Base-by-base conservation (phyloP, 1,140 invertebrate species). In the Antheraea pernyi region DNA sequence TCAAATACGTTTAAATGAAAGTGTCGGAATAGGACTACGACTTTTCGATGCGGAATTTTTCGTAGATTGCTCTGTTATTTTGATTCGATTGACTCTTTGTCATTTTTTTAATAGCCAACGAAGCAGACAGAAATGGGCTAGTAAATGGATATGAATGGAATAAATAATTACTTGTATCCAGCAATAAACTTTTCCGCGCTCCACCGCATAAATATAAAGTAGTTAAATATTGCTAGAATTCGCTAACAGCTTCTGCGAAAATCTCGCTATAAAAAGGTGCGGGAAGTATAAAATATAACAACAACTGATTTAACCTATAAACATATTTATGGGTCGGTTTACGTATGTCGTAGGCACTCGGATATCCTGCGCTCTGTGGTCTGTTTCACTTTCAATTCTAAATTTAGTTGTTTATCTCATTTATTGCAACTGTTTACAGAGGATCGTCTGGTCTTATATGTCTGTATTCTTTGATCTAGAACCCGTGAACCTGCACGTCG, bases 351-450 rank as follows among this genome's bases (percentile, higher is more conserved):
- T 63, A n/a, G n/a, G n/a, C n/a, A 63, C 11, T 36, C 61, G 61
- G 61, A 63, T 11, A 65, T 65, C 64, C 64, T 19, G 39, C n/a
- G 11, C 9, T 46, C 37, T 19, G 64, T 62, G 67, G 46, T 72
- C 65, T 58, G 30, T 36, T 69, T 69, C 71, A 53, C 30, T 69
- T 66, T 61, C 39, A 58, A 65, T 8, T 61, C 66, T 73, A 71
- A 76, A 69, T 74, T 73, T 67, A 71, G 72, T 65, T 37, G 74
- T 74, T 79, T 73, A 76, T 75, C 72, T 79, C 66, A 76, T 72
- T 53, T 68, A 73, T 76, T 76, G 68, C 67, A 63, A 74, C 76
- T 79, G 77, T 79, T 79, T 79, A 79, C 69, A 72, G 10, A 37
- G n/a, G 39, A 65, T 65, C 19, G n/a, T 65, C 39, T 22, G 18